Evolutionary conservation across 2,113 vertebrate genomes (phyloP), one percentile per base, ranked within the genome.

Genomic region (Numenius arquata): DNA sequence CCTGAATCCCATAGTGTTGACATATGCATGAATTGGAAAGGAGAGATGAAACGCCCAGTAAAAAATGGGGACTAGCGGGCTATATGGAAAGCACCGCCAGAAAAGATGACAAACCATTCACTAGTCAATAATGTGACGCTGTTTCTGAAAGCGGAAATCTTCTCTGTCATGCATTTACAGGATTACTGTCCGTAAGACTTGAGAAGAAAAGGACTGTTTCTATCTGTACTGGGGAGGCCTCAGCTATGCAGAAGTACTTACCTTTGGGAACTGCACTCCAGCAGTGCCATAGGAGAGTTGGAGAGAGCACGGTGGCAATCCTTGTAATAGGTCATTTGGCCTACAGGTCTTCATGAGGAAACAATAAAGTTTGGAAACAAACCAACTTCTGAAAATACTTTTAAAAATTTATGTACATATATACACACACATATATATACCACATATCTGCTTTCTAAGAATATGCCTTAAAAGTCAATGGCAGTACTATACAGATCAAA

Each of bases 371-470:
- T n/a, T n/a, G n/a, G n/a, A n/a, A n/a, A n/a, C n/a, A 45, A 77
- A 88, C 4, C 6, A 4, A 12, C 13, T 52, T 79, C 76, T 43
- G 41, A 29, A 30, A 21, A 11, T 6, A 23, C 1, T 5, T 67
- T n/a, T 3, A 5, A 27, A 41, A 38, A 17, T 52, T 3, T 40
- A 12, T 8, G 8, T 4, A 4, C 11, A 5, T 25, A 21, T 6
- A 48, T 4, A 30, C 5, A 41, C 10, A 41, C 1, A 16, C 0
- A 17, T 4, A 6, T 9, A 12, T 25, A 40, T 18, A 26, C 1
- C 17, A 17, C 16, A 8, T 0, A 2, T 8, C 23, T 76, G 2
- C 8, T 62, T 76, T 80, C 73, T 22, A 5, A 71, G 47, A 8
- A 32, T 0, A 16, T 40, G 30, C 36, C 40, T 74, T 65, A 15